These are phyloP conservation scores for Norana najaformis DNA, from an alignment of 2,888 invertebrate genomes.

Conservation along the genomic window DNA sequence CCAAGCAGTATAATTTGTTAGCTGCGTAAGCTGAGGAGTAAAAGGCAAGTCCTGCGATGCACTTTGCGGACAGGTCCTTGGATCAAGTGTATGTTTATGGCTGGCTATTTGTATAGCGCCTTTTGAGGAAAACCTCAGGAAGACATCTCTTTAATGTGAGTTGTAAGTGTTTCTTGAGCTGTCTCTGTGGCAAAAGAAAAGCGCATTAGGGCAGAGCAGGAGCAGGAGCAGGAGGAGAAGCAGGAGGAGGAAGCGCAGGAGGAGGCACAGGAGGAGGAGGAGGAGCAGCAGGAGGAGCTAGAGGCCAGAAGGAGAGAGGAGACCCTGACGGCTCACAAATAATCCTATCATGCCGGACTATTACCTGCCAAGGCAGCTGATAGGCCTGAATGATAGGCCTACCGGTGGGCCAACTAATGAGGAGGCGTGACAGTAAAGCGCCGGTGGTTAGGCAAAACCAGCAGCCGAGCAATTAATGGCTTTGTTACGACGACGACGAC, in stretches of 20 bases:
- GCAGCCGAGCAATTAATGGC: neutral
- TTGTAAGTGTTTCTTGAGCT: too few species aligned
- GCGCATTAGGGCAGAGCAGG: neutral
- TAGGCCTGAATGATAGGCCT: neutral
- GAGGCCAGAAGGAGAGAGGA: neutral
- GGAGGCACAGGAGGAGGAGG: neutral
- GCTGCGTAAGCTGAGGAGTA: too few species aligned
- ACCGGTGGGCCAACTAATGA: neutral
- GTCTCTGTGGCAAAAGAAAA: too few species aligned
- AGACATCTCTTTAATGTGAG: too few species aligned
- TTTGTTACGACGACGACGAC: neutral
- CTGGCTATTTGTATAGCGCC: too few species aligned
- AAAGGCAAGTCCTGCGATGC: too few species aligned
- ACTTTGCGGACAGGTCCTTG: too few species aligned
- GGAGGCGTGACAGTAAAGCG: neutral
- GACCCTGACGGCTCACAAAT: neutral
- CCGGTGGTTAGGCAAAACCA: neutral
- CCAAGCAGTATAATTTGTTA: too few species aligned
- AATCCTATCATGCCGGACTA: too few species aligned
- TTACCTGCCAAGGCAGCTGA: neutral
- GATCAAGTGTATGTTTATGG: too few species aligned
- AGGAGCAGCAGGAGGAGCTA: neutral
- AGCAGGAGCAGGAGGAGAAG: neutral
- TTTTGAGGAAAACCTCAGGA: too few species aligned
- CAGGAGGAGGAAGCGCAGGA: neutral